These are phyloP conservation scores for Xiphophorus birchmanni DNA, from an alignment of 2,797 vertebrate species.

Conservation along the genomic window DNA sequence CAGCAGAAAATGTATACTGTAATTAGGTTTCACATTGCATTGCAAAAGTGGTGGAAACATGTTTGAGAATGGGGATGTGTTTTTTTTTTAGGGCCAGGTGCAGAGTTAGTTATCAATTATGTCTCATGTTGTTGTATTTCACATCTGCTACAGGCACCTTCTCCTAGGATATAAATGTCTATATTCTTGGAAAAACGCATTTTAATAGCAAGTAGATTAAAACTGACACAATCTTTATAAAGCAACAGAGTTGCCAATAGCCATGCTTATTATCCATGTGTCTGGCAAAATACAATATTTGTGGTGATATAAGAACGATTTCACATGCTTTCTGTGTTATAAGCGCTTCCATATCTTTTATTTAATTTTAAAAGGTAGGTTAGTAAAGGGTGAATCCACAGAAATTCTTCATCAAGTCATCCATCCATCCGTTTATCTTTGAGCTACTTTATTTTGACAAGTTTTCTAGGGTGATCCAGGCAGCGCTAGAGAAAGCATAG, in stretches of 20 bases:
- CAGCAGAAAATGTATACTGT: not conserved
- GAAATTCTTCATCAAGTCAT: not conserved
- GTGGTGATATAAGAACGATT: not conserved
- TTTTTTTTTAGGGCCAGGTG: not conserved
- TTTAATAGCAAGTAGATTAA: not conserved
- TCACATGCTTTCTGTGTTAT: not conserved
- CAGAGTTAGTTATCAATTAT: not conserved
- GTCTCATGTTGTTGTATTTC: not conserved
- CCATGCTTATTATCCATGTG: not conserved
- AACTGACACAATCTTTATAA: not conserved
- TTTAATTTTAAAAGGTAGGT: not conserved
- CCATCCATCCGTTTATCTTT: not conserved
- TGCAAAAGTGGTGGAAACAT: not conserved
- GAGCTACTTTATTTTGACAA: not conserved
- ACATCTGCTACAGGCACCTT: not conserved
- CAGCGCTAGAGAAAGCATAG: no score
- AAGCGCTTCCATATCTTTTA: not conserved
- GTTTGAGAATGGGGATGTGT: not conserved
- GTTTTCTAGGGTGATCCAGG: not conserved
- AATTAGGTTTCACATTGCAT: not conserved
- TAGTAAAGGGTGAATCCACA: not conserved
- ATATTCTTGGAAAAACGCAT: not conserved
- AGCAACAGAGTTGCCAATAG: not conserved
- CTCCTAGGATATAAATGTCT: not conserved
- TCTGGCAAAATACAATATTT: not conserved